Base-by-base conservation (phyloP, 2,797 vertebrate genomes). In the Bufotes viridis region DNA sequence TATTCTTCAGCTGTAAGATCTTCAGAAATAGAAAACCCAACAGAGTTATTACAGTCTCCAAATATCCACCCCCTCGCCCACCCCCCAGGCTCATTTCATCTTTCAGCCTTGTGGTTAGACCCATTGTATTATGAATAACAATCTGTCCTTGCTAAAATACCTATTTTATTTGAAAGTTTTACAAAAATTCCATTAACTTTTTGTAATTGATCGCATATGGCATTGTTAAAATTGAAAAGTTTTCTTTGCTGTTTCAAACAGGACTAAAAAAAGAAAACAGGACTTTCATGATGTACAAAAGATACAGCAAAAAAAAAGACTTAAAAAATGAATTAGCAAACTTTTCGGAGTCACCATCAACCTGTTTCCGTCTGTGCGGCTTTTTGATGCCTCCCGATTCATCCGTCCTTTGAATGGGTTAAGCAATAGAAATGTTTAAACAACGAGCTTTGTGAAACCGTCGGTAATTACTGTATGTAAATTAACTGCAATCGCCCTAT, bases 391-490 rank as follows among this genome's bases (percentile, higher is more conserved):
- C 57, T 60, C 42, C 9, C 12, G 14, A 67, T 74, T 49, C 57
- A n/a, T 65, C 12, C 29, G 2, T 81, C 51, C 57, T 58, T 85
- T 49, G n/a, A 63, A 65, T 11, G 83, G 83, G 83, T 85, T 85
- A 85, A 85, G n/a, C 57, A 42, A 58, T 75, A 53, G 72, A 53
- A 76, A 76, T 51, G 22, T 78, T 85, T 84, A 84, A 84, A 84
- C 51, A 70, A 82, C 72, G 80, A 42, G 83, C 87, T 82, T 86
- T 87, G 80, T 78, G 55, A 81, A 55, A 34, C n/a, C 63, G 88
- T 57, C 67, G 72, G 88, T 87, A 89, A 89, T 89, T 89, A 87
- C 84, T 69, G 80, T 83, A 89, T 89, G 88, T 85, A 89, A 89
- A 87, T 87, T 29, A 89, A 42, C 61, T 42, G 55, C 85, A 87